These are phyloP conservation scores for Emys orbicularis DNA, from an alignment of 2,797 vertebrate genomes.

Conservation along the genomic window DNA sequence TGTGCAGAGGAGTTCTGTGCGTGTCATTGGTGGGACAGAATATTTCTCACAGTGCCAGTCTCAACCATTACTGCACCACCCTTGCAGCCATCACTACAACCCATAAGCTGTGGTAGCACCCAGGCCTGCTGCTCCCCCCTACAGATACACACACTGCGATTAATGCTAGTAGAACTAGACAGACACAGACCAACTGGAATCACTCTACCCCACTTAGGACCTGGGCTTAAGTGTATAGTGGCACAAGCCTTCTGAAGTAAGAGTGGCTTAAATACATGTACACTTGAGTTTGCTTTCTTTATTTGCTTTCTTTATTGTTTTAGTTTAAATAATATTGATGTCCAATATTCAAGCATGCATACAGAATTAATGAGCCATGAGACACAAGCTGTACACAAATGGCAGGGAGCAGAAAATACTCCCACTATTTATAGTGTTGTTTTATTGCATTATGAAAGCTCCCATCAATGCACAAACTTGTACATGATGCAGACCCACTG, in stretches of 20 bases:
- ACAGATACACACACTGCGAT: not conserved
- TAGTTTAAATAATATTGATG: slow-evolving; percentile 11
- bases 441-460: slow-evolving; percentile 35
- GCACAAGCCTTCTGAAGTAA: rapidly evolving
- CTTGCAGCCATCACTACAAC: rapidly evolving
- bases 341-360: slow-evolving; percentile 19
- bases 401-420: slow-evolving; percentile 14
- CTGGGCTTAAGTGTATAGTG: not conserved
- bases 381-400: not conserved
- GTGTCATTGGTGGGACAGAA: not conserved
- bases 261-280: not conserved
- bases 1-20: rapidly evolving
- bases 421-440: slow-evolving; percentile 1
- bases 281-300: slow-evolving; percentile 22
- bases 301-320: not conserved
- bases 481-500: not conserved
- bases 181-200: not conserved
- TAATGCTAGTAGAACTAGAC: not conserved
- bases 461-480: slow-evolving; percentile 19
- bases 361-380: slow-evolving; percentile 40
- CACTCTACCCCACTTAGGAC: not conserved
- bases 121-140: rapidly evolving
- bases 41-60: rapidly evolving
- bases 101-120: not conserved
- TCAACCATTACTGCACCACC: not conserved